phyloP scores from a whole-genome alignment of 2,888 invertebrate genomes.

The Melanostoma scalare region DNA sequence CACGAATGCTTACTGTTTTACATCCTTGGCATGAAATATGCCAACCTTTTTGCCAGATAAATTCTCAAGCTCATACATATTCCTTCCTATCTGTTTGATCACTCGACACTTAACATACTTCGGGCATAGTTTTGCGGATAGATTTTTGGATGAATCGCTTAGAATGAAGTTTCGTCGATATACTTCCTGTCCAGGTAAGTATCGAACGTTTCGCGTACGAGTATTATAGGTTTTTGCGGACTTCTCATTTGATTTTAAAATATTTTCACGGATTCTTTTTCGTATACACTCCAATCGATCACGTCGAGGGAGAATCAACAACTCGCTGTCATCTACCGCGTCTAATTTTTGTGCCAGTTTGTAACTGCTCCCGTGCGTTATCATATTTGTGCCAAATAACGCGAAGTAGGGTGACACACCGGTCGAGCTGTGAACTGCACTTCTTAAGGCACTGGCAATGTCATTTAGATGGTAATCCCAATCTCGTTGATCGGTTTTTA shows the following conservation, averaged over 20 bases:
- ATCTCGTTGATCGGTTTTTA: conserved; percentile 42
- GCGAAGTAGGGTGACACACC: conserved; percentile 54
- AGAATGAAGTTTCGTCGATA: too few relatives aligned
- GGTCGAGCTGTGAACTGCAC: conserved; percentile 34
- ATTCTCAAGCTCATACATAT: too few relatives aligned
- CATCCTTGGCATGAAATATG: too few relatives aligned
- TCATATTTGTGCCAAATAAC: conserved; percentile 47
- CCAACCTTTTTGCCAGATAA: too few relatives aligned
- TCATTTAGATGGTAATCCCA: too few relatives aligned
- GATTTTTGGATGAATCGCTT: neutral
- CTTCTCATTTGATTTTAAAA: conserved; percentile 33
- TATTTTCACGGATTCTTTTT: too few relatives aligned
- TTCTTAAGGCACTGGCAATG: conserved; percentile 43
- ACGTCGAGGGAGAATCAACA: conserved; percentile 3
- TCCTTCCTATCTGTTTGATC: too few relatives aligned
- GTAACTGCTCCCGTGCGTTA: conserved; percentile 17
- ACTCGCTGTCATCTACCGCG: neutral
- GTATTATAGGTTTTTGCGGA: conserved; percentile 12
- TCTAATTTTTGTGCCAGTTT: neutral
- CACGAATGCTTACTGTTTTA: too few relatives aligned
- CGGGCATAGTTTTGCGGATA: neutral
- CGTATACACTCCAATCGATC: neutral
- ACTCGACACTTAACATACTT: conserved; percentile 17
- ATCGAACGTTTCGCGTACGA: neutral
- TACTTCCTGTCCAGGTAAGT: neutral